A percentile compares a stretch with the other conserved stretches of the same genome.
phyloP scores from a whole-genome alignment of 2,113 vertebrate species.

The Ornithorhynchus anatinus region DNA sequence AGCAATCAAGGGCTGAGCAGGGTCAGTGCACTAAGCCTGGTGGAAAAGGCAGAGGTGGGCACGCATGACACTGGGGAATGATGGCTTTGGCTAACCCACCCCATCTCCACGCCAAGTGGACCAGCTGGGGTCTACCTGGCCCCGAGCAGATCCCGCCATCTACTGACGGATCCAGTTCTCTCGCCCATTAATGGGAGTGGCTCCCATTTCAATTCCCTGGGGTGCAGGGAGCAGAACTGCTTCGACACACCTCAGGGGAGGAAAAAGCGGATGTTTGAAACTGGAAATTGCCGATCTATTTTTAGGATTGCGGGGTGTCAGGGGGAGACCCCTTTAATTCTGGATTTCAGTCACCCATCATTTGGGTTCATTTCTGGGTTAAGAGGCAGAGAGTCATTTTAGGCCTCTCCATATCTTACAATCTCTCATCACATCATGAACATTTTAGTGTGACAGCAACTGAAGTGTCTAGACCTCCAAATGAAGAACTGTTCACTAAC shows the following conservation, averaged over 20 bases:
- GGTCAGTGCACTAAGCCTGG: no score
- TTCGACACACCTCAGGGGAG: neutral
- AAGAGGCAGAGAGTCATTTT: slow-evolving; percentile 53
- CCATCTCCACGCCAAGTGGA: no score
- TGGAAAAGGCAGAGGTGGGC: no score
- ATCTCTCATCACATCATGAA: slow-evolving; percentile 68
- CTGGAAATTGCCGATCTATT: slow-evolving; percentile 45
- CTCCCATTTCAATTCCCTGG: neutral
- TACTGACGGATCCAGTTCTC: neutral
- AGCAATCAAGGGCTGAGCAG: no score
- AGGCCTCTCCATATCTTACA: slow-evolving; percentile 56
- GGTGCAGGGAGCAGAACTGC: neutral
- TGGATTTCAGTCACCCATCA: slow-evolving; percentile 34
- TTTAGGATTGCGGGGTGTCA: no score
- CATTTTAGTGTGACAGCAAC: slow-evolving; percentile 59
- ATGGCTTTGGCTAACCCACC: no score
- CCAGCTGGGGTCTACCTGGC: neutral
- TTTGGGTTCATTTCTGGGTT: slow-evolving; percentile 48
- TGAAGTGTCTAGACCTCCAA: slow-evolving; percentile 72
- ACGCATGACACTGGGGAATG: no score
- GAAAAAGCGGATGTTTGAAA: slow-evolving; percentile 25
- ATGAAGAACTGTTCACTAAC: slow-evolving; percentile 69
- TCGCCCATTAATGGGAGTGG: neutral
- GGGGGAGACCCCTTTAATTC: slow-evolving; percentile 47
- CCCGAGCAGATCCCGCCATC: neutral